Base-by-base conservation (phyloP, 1,140 invertebrate species). In the Lycorma delicatula region DNA sequence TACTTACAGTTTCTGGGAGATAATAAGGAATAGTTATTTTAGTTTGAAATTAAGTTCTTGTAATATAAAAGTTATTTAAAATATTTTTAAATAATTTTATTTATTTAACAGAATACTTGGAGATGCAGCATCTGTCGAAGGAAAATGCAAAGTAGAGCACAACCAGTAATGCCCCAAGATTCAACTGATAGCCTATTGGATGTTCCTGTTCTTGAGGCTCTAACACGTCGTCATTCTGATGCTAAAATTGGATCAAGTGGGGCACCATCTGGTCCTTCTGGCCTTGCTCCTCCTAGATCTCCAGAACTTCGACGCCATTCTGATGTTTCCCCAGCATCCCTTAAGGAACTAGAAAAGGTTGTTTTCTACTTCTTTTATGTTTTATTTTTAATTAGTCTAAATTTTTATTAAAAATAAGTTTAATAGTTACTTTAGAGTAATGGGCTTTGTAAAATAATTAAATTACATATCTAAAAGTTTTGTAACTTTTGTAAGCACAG, bases 271-370 rank as follows among this genome's bases (percentile, higher is more conserved):
- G 73, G 75, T 0, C 62, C 63, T n/a, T 67, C 75, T 16, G 79
- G 77, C 20, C 71, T 89, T 13, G 86, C 85, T 9, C 87, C 87
- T 12, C 87, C 88, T 0, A 74, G 87, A 25, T 87, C 84, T 58
- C 85, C 87, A 0, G 87, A 91, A 64, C 71, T 88, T 1, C 72
- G 87, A 1, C 73, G 88, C 31, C 88, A 91, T 66, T 89, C 86
- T 1, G 88, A 90, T 60, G 87, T 90, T 0, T 90, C 88, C 16
- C 86, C 87, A 0, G 87, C 87, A 0, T 89, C 86, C 31, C 73
- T 90, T 3, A 90, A 89, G 67, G 87, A 90, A 71, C 74, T 91
- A 1, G 88, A 90, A 74, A 87, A 89, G 79, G 87, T 89, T n/a
- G 9, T 9, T n/a, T 34, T 9, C 31, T 9, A 9, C 31, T 34